phyloP scores from a whole-genome alignment of 2,113 vertebrate species.

The Oxygymnocypris stewartii region DNA sequence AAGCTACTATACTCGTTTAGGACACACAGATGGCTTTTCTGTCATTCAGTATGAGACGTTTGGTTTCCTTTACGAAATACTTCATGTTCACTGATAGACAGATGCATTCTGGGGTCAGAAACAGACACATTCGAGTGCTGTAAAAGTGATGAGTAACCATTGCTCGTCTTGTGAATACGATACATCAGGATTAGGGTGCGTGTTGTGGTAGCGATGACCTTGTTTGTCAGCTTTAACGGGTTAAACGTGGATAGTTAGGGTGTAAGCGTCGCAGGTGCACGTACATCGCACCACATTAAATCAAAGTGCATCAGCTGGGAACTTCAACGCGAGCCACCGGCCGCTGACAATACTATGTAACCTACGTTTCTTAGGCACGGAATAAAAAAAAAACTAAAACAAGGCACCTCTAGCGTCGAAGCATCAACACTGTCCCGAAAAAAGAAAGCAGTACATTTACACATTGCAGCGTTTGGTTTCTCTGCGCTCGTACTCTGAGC shows the following conservation, averaged over 20 bases:
- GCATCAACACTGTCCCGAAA: conserved; percentile 73
- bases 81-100: conserved; percentile 51
- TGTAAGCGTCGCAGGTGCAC: conserved; percentile 59
- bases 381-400: conserved; percentile 72
- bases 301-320: conserved; percentile 70
- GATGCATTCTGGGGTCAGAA: conserved; percentile 52
- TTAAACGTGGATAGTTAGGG: conserved; percentile 56
- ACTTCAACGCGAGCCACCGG: conserved; percentile 51
- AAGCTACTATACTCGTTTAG: conserved; percentile 64
- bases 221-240: conserved; percentile 51
- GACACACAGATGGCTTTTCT: conserved; percentile 69
- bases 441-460: conserved; percentile 67
- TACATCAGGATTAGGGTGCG: conserved; percentile 42
- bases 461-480: conserved; percentile 70
- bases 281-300: conserved; percentile 62
- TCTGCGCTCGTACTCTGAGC: conserved; percentile 45
- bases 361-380: conserved; percentile 75
- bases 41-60: conserved; percentile 66
- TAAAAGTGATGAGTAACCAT: conserved; percentile 46
- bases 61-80: conserved; percentile 66
- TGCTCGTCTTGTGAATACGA: conserved; percentile 41
- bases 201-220: neutral
- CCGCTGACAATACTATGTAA: conserved; percentile 62
- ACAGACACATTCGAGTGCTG: conserved; percentile 62
- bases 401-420: conserved; percentile 81